These are phyloP conservation scores for Platycheirus rosarum DNA, from an alignment of 2,888 invertebrate genomes.

Conservation along the genomic window DNA sequence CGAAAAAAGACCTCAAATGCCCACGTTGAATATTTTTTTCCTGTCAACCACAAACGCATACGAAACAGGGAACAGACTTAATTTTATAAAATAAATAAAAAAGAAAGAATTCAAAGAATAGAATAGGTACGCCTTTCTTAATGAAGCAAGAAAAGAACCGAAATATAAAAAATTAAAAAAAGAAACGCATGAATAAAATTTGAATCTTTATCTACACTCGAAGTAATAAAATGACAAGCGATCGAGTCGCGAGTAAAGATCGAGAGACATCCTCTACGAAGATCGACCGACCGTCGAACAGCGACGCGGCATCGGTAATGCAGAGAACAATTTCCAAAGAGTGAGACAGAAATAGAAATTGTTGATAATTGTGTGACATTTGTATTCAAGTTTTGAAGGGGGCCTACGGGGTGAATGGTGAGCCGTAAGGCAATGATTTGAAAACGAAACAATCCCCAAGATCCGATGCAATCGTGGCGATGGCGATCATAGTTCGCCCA, in stretches of 20 bases:
- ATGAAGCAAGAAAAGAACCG: slow-evolving; percentile 52
- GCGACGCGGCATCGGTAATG: too few species aligned
- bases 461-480: slow-evolving; percentile 39
- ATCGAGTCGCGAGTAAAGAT: slow-evolving; percentile 48
- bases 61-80: slow-evolving; percentile 42
- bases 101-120: slow-evolving; percentile 39
- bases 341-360: slow-evolving; percentile 66
- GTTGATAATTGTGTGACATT: slow-evolving; percentile 69
- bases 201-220: slow-evolving; percentile 62
- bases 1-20: slow-evolving; percentile 48
- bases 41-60: slow-evolving; percentile 58
- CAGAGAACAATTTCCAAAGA: slow-evolving; percentile 50
- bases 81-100: slow-evolving; percentile 30
- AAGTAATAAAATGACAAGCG: slow-evolving; percentile 69
- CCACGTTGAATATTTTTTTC: slow-evolving; percentile 56
- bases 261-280: slow-evolving; percentile 34
- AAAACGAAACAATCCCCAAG: slow-evolving; percentile 39
- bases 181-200: slow-evolving; percentile 40
- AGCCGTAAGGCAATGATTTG: slow-evolving; percentile 35
- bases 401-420: slow-evolving; percentile 3
- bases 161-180: slow-evolving; percentile 27
- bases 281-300: not conserved
- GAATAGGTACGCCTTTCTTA: slow-evolving; percentile 46
- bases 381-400: slow-evolving; percentile 53
- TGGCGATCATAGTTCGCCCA: slow-evolving; percentile 3